Percentiles rank a stretch among this genome's conserved stretches.
phyloP scores from a whole-genome alignment of 1,140 invertebrate genomes.

The Trichomalopsis sarcophagae region DNA sequence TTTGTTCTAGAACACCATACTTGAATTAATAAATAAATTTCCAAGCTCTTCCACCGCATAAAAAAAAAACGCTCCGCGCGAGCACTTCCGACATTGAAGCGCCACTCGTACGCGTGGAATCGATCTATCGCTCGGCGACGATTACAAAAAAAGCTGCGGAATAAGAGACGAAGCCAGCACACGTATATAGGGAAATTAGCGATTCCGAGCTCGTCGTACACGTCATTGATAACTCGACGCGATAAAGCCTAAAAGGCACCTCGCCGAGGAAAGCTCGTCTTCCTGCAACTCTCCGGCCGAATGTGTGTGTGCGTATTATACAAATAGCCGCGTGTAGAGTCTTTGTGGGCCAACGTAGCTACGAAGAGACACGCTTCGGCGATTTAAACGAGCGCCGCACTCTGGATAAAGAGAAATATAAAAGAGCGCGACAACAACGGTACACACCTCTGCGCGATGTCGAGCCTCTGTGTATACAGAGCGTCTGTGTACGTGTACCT shows the following conservation, averaged over 20 bases:
- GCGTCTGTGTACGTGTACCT: not conserved
- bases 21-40: not conserved
- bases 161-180: not conserved
- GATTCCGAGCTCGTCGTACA: not conserved
- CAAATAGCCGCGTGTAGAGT: not conserved
- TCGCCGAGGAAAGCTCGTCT: not conserved
- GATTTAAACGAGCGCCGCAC: not conserved
- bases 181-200: not conserved
- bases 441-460: not conserved
- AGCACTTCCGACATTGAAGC: not conserved
- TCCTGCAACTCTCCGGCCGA: not conserved
- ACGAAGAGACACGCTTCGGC: not conserved
- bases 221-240: not conserved
- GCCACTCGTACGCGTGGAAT: not conserved
- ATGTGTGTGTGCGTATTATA: not conserved
- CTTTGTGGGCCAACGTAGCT: not conserved
- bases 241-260: not conserved
- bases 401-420: conserved; percentile 18
- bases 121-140: not conserved
- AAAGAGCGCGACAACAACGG: not conserved
- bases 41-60: not conserved
- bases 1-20: no score
- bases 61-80: no score
- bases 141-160: not conserved
- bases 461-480: not conserved